A percentile compares a stretch with the other conserved stretches of the same genome.
phyloP scores from a whole-genome alignment of 2,113 vertebrate species.

The Dissostichus mawsoni region DNA sequence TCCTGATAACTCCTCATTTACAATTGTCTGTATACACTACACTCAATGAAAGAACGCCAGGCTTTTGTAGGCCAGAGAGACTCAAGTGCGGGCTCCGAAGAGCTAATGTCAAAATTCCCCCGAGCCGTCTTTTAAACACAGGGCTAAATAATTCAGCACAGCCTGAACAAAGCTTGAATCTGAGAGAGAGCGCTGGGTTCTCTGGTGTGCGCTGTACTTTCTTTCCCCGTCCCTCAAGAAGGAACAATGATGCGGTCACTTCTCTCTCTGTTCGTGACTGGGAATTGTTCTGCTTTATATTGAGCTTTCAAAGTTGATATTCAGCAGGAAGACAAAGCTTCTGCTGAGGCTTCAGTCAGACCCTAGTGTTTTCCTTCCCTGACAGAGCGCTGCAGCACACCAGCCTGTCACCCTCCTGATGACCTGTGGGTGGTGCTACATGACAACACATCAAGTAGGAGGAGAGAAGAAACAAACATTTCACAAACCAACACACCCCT shows the following conservation, averaged over 20 bases:
- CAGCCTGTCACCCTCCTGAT: constrained; percentile 70
- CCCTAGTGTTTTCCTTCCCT: constrained; percentile 9
- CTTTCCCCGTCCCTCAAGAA: constrained; percentile 66
- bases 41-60: constrained; percentile 41
- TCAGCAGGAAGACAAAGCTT: background rate
- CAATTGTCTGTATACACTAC: constrained; percentile 33
- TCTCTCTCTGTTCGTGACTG: constrained; percentile 37
- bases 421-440: constrained; percentile 97
- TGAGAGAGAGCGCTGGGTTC: constrained; percentile 48
- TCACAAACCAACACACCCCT: background rate
- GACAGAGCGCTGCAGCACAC: constrained; percentile 12
- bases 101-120: constrained; percentile 65
- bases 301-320: constrained; percentile 40
- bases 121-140: constrained; percentile 70
- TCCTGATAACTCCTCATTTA: constrained; percentile 58
- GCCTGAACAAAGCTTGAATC: constrained; percentile 72
- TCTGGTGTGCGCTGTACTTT: constrained; percentile 58
- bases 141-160: constrained; percentile 77
- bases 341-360: constrained; percentile 32
- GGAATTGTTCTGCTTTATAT: constrained; percentile 34
- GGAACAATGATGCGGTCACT: constrained; percentile 51
- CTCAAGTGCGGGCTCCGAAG: constrained; percentile 31
- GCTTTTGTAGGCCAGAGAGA: constrained; percentile 50
- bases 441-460: constrained; percentile 83
- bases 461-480: background rate